phyloP scores from a whole-genome alignment of 2,888 invertebrate genomes.

The Eueremaeus valkanovi region DNA sequence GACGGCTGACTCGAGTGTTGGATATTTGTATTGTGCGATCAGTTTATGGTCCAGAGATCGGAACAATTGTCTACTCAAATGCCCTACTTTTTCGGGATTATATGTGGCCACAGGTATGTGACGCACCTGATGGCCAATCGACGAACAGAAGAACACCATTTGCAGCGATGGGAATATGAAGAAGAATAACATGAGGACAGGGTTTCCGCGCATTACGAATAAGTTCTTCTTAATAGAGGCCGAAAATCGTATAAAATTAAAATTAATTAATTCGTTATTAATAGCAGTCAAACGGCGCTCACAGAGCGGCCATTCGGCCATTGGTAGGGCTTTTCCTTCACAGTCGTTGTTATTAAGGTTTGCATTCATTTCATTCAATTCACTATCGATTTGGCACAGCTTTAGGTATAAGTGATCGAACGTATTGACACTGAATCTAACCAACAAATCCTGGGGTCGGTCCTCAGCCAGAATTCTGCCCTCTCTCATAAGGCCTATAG shows the following conservation, averaged over 20 bases:
- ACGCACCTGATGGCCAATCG: slow-evolving; percentile 27
- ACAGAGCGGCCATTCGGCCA: slow-evolving; percentile 39
- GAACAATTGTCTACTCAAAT: neutral
- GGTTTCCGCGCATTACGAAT: slow-evolving; percentile 26
- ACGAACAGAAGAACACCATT: slow-evolving; percentile 28
- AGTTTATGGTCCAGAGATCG: neutral
- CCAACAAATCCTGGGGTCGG: slow-evolving; percentile 19
- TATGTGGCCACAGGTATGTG: slow-evolving; percentile 12
- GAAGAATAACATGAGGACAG: slow-evolving; percentile 26
- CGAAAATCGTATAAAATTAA: slow-evolving; percentile 27
- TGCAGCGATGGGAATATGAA: slow-evolving; percentile 38
- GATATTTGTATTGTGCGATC: neutral
- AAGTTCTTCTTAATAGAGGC: slow-evolving; percentile 30
- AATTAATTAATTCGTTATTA: slow-evolving; percentile 19
- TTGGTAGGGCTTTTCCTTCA: neutral
- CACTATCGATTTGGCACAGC: slow-evolving; percentile 23
- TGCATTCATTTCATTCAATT: too few relatives aligned
- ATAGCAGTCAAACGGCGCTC: slow-evolving; percentile 31
- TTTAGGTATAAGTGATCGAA: slow-evolving; percentile 24
- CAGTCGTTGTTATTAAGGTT: neutral
- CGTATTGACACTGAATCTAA: neutral
- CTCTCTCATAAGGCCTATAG: slow-evolving; percentile 31
- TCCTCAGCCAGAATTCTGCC: slow-evolving; percentile 32
- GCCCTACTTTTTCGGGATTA: neutral
- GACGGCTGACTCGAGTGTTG: neutral